A percentile compares a stretch with the other conserved stretches of the same genome.
phyloP scores from a whole-genome alignment of 2,888 invertebrate genomes.

The Euplexia lucipara region DNA sequence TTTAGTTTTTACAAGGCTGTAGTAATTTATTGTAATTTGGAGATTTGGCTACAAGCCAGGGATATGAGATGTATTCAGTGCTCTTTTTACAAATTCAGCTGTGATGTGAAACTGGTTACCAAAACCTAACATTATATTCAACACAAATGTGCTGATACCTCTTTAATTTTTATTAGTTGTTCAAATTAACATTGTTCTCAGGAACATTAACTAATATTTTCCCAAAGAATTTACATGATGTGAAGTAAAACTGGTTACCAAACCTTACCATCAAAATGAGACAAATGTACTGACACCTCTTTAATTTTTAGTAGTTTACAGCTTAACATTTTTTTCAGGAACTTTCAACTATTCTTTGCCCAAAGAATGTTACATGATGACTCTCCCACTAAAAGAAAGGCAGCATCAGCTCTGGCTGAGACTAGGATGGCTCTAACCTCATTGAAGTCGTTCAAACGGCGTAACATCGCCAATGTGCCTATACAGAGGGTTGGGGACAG shows the following conservation, averaged over 20 bases:
- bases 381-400: conserved; percentile 90
- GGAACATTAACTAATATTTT: conserved; percentile 94
- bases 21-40: conserved; percentile 29
- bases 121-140: conserved; percentile 6
- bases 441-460: conserved; percentile 92
- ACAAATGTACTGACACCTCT: not conserved
- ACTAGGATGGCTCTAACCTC: conserved; percentile 95
- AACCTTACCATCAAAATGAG: conserved; percentile 7
- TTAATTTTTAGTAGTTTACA: conserved; percentile 5
- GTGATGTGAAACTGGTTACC: conserved; percentile 9
- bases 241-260: conserved; percentile 6
- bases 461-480: conserved; percentile 87
- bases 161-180: too few species aligned
- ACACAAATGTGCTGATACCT: not conserved
- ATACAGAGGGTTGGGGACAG: conserved; percentile 90
- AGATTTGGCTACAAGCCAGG: conserved; percentile 50
- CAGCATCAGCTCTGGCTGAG: conserved; percentile 92
- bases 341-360: conserved; percentile 94
- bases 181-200: conserved; percentile 70
- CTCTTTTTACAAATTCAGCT: conserved; percentile 33
- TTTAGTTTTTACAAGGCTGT: conserved; percentile 30
- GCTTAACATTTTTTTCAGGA: conserved; percentile 85
- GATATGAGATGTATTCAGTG: conserved; percentile 26
- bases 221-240: conserved; percentile 93
- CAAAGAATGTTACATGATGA: conserved; percentile 93